Evolutionary conservation across 2,888 invertebrate genomes (phyloP), one percentile per base, ranked within the genome.

Genomic region (Leptogaster cylindrica): DNA sequence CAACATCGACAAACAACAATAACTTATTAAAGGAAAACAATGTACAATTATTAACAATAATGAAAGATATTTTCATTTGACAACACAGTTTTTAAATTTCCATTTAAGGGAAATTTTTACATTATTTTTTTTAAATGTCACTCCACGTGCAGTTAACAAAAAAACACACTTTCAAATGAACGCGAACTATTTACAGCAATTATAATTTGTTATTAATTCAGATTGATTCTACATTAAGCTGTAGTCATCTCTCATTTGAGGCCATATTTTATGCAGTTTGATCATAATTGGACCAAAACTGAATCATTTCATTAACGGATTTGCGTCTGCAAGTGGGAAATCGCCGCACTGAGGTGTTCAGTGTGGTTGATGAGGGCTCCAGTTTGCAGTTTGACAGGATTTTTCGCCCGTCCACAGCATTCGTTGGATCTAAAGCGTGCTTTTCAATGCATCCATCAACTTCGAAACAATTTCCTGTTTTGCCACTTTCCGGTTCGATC

Each of bases 241-340:
- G n/a, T n/a, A n/a, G n/a, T n/a, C n/a, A n/a, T n/a, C n/a, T n/a
- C n/a, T n/a, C n/a, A n/a, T n/a, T n/a, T n/a, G n/a, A n/a, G n/a
- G n/a, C n/a, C n/a, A n/a, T n/a, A 3, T 20, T 16, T 36, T 36
- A 39, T 0, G 18, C 14, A 16, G n/a, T 18, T 7, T 36, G 55
- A 6, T 55, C 55, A n/a, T 48, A 48, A 44, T 55, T 46, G 8
- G 67, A 48, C 70, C 70, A 70, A 25, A 65, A 70, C 28, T 70
- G 51, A 36, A 70, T 61, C 70, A 70, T 68, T 66, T 70, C 70
- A 44, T 44, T 67, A 10, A 70, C 70, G 14, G 70, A 61, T 36
- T 70, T 70, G 23, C 66, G 65, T 25, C 39, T 44, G 25, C 64
- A 64, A 10, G 31, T 16, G 16, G 12, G 33, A 12, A 36, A 20